Base-by-base conservation (phyloP, 2,113 vertebrate genomes). In the Oryzias woworae region DNA sequence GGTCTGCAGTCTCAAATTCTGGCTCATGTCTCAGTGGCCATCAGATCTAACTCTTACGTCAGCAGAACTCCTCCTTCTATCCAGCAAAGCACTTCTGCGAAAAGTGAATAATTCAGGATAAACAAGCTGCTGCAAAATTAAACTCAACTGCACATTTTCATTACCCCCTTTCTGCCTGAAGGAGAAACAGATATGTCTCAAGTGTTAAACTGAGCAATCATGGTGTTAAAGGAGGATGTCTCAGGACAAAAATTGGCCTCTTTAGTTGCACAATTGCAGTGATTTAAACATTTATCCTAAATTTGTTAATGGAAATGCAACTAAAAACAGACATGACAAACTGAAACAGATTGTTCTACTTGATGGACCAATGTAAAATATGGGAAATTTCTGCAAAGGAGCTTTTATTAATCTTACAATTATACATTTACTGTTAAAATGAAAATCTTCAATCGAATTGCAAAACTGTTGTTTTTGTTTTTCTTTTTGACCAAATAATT, bases 61-160 rank as follows among this genome's bases (percentile, higher is more conserved):
- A 77, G 64, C 28, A 4, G 1, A 28, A 63, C 55, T 43, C 22
- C 10, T 53, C 45, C 51, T 48, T 53, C 31, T 7, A 1, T 36
- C 54, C 59, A 14, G 50, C 44, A 62, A 50, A 66, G 57, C 60
- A 70, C 73, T 67, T 80, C 69, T 54, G 58, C 18, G 17, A 66
- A 87, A 54, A 20, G 77, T 89, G 65, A 92, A 91, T 91, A 62
- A 90, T 89, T 90, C 60, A 90, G 77, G 57, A 58, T 51, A 80
- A 88, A 90, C 88, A 90, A 87, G 85, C 75, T 83, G 75, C 71
- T 53, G 73, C 73, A 80, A 88, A 41, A 49, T 78, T 68, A 69
- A 82, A 79, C 83, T 73, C 77, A 80, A 67, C 66, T 58, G 61
- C 43, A 26, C 16, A 62, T 87, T 89, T 88, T 85, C 85, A 90